phyloP scores from a whole-genome alignment of 2,888 invertebrate species.

The Troglohyphantes excavatus region DNA sequence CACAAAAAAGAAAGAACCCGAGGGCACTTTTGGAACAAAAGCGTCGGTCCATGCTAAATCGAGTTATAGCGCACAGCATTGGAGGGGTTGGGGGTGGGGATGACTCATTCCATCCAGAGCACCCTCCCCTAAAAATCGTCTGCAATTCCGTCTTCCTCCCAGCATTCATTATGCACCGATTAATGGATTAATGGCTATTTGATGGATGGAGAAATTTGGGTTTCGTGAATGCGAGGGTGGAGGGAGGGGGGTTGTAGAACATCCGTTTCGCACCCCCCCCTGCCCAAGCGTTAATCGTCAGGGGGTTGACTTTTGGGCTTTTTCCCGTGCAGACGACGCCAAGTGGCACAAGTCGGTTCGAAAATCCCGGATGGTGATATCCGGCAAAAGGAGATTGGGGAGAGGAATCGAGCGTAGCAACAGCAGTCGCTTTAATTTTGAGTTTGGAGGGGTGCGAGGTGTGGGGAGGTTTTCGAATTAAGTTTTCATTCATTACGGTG shows the following conservation, averaged over 20 bases:
- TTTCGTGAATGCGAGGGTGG: neutral
- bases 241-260: neutral
- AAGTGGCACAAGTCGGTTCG: constrained; percentile 24
- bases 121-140: constrained; percentile 52
- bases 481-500: constrained; percentile 4
- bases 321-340: neutral
- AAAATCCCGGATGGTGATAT: constrained; percentile 30
- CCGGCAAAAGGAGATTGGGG: neutral
- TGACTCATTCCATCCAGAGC: constrained; percentile 45
- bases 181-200: constrained; percentile 76
- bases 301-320: constrained; percentile 72
- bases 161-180: constrained; percentile 76
- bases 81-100: neutral
- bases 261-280: constrained; percentile 27
- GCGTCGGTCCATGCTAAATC: constrained; percentile 63
- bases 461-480: neutral
- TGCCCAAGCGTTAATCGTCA: constrained; percentile 59
- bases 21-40: constrained; percentile 29
- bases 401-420: neutral
- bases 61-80: constrained; percentile 42
- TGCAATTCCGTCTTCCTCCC: constrained; percentile 37
- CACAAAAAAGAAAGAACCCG: neutral
- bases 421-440: neutral
- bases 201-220: constrained; percentile 76
- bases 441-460: neutral